Evolutionary conservation across 2,113 vertebrate genomes (phyloP).

Genomic region (Myrmophylax atrothorax): DNA sequence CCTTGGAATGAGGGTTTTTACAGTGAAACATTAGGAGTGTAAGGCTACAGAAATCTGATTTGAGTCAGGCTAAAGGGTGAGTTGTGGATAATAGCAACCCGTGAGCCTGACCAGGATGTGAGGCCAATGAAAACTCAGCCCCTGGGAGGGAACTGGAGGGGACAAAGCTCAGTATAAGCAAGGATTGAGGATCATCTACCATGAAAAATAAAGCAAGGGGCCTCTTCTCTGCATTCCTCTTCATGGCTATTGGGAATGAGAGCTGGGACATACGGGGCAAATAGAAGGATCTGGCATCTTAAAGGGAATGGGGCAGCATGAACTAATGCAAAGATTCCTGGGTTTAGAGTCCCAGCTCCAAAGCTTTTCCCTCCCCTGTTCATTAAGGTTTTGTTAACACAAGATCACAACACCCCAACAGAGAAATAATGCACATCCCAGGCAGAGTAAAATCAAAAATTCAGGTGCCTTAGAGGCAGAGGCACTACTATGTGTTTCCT

Average conservation of each 20-base stretch:
- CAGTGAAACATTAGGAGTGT: conserved; percentile 37
- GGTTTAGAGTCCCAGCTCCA: neutral
- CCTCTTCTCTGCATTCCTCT: neutral
- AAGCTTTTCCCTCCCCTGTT: neutral
- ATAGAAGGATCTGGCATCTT: neutral
- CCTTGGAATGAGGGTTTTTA: neutral
- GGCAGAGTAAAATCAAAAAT: neutral
- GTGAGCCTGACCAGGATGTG: neutral
- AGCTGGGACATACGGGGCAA: neutral
- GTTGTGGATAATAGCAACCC: neutral
- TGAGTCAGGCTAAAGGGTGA: neutral
- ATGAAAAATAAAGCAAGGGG: neutral
- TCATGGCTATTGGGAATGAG: neutral
- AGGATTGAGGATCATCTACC: neutral
- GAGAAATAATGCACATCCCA: neutral
- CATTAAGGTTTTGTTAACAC: neutral
- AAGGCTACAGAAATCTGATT: conserved; percentile 12
- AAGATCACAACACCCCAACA: accelerated
- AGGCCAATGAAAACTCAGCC: neutral
- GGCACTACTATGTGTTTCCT: neutral
- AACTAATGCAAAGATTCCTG: neutral
- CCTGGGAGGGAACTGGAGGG: neutral
- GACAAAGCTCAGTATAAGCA: neutral
- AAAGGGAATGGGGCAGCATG: no score
- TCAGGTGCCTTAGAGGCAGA: neutral